Conservation (phyloP, 1,140 invertebrate genomes). For the Drosophila sechellia region DNA sequence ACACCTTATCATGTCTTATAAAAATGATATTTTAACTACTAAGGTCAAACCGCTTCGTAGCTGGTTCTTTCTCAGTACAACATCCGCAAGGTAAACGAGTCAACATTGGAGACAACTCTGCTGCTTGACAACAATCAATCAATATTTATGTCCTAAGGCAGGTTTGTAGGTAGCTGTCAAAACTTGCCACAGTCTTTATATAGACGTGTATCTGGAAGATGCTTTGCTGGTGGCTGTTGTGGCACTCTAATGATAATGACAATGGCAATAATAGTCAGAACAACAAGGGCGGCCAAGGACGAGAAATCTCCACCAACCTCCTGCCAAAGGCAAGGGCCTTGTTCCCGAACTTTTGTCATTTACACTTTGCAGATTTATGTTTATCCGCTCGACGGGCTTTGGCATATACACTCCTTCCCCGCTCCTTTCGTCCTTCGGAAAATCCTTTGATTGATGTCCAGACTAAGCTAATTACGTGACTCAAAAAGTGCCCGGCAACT, state of each 20-base stretch:
- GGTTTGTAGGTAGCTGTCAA: slow-evolving; percentile 61
- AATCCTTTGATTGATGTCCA: slow-evolving; percentile 74
- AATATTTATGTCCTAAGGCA: slow-evolving; percentile 75
- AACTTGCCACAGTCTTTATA: slow-evolving; percentile 29
- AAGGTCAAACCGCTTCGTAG: no score
- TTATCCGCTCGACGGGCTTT: slow-evolving; percentile 62
- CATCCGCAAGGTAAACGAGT: slow-evolving; percentile 12
- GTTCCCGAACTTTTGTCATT: slow-evolving; percentile 64
- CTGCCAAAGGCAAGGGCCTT: slow-evolving; percentile 1
- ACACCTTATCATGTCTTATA: no score
- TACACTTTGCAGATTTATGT: slow-evolving; percentile 77
- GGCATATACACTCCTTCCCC: slow-evolving; percentile 5
- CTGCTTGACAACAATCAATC: slow-evolving; percentile 78
- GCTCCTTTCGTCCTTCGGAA: slow-evolving; percentile 5
- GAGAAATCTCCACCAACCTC: neutral
- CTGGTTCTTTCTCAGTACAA: neutral
- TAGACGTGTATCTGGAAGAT: slow-evolving; percentile 19
- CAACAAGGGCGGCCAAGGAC: slow-evolving; percentile 45
- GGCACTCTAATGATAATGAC: slow-evolving; percentile 78
- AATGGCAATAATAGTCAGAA: slow-evolving; percentile 74
- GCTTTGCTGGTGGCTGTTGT: slow-evolving; percentile 37
- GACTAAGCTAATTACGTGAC: slow-evolving; percentile 79
- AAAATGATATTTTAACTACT: no score
- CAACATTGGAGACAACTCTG: slow-evolving; percentile 10
- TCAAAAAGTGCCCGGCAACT: slow-evolving; percentile 56